Percentiles rank a stretch among this genome's conserved stretches.
phyloP scores from a whole-genome alignment of 2,113 vertebrate genomes.

The Paedocypris sp. region DNA sequence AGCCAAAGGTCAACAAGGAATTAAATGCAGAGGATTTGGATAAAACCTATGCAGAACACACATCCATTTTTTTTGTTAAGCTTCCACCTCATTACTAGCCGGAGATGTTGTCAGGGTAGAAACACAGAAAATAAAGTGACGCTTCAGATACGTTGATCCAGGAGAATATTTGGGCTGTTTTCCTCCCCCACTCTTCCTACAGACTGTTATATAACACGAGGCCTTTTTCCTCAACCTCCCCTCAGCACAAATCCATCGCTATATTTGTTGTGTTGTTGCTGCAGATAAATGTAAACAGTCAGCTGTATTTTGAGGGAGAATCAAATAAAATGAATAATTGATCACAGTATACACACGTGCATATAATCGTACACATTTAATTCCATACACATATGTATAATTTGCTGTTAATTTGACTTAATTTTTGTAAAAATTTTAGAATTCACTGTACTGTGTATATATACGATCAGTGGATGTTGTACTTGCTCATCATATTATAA shows the following conservation, averaged over 20 bases:
- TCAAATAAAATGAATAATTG: too few species aligned
- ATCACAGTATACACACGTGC: neutral
- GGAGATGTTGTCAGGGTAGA: neutral
- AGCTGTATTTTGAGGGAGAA: too few species aligned
- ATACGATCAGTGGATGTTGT: too few species aligned
- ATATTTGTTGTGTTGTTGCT: neutral
- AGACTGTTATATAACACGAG: constrained; percentile 19
- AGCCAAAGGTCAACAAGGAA: neutral
- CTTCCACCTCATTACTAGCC: neutral
- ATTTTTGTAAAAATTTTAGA: too few species aligned
- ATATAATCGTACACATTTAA: too few species aligned
- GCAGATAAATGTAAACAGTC: neutral
- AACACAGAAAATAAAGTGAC: neutral
- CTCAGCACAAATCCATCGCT: neutral
- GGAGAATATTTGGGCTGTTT: constrained; percentile 5
- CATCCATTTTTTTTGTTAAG: neutral
- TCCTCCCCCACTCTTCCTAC: neutral
- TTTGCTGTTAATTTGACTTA: too few species aligned
- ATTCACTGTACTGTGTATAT: too few species aligned
- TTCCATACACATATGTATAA: too few species aligned
- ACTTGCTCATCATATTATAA: too few species aligned
- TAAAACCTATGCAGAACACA: neutral
- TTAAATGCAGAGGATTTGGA: constrained; percentile 11
- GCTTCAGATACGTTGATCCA: constrained; percentile 10
- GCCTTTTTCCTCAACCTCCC: neutral